Evolutionary conservation across 2,888 invertebrate genomes (phyloP).

Genomic region (Brachyptera putata): DNA sequence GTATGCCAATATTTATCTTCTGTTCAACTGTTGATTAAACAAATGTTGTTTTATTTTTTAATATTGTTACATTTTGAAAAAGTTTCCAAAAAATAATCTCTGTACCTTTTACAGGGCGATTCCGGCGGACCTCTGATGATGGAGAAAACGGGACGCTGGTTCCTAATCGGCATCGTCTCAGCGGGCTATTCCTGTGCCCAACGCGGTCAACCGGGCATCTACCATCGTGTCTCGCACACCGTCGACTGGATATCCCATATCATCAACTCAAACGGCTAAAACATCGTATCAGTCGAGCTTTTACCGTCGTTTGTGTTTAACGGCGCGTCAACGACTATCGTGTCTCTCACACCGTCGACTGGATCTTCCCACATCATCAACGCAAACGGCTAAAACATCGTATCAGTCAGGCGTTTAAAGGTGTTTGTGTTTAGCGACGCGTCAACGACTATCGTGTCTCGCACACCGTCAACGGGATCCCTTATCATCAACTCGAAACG

Average conservation of each 20-base stretch:
- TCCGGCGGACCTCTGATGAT: constrained; percentile 89
- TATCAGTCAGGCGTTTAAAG: too few relatives aligned
- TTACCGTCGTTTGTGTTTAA: background rate
- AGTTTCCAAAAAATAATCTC: background rate
- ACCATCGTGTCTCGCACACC: constrained; percentile 88
- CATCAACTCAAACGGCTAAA: constrained; percentile 46
- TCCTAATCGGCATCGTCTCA: constrained; percentile 84
- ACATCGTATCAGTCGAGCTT: too few relatives aligned
- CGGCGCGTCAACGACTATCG: constrained; percentile 57
- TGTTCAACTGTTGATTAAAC: too few relatives aligned
- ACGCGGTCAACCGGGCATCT: constrained; percentile 89
- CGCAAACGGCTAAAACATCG: constrained; percentile 38
- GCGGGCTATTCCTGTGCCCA: constrained; percentile 94
- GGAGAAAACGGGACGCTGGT: constrained; percentile 83
- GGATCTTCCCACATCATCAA: constrained; percentile 72
- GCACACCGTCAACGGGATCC: constrained; percentile 89
- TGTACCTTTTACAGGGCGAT: constrained; percentile 58
- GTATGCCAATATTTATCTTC: too few relatives aligned
- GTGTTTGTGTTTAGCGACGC: background rate
- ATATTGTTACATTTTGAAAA: too few relatives aligned
- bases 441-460: constrained; percentile 72
- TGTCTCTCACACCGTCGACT: constrained; percentile 89
- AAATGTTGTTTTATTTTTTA: too few relatives aligned
- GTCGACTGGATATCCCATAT: constrained; percentile 85
- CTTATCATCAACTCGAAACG: constrained; percentile 53